Base-by-base conservation (phyloP, 2,888 invertebrate genomes). In the Gandaritis pyraliata region DNA sequence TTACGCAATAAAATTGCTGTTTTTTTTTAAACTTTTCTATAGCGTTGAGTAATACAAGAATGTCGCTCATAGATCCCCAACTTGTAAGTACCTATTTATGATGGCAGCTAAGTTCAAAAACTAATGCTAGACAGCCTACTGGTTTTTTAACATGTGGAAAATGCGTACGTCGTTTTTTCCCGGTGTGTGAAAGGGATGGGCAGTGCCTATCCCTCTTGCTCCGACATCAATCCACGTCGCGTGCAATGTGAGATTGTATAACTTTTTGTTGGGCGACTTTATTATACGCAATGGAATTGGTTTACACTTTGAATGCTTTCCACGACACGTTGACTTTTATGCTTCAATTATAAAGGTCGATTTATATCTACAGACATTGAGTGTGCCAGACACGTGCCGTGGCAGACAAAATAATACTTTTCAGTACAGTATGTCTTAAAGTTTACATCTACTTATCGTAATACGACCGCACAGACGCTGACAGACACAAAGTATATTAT, bases 151-250 rank as follows among this genome's bases (percentile, higher is more conserved):
- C 72, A 70, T 68, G 61, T 60, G 62, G 66, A 56, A 69, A 67
- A 64, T 65, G 69, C 60, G 69, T 67, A 54, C 66, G 59, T 46
- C 33, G 38, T 48, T 48, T 55, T n/a, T 64, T 57, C 33, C 63
- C 54, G 54, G 50, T 47, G 70, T 54, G 64, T 7, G 61, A 72
- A 52, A n/a, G 70, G 50, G 68, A 68, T 43, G 47, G 59, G 33
- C 43, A 15, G 36, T 36, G 10, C 38, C 43, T 49, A 23, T 62
- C 62, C 60, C 71, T 43, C 60, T 73, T 68, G 52, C 62, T 56
- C 71, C 58, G 68, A 72, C 79, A 83, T 83, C 80, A 81, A 83
- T 84, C 80, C 73, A 66, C 70, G 81, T 82, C 80, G 71, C 72
- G 67, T 74, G 78, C 77, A 79, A 64, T 56, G 66, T 55, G 69